Percentiles rank a stretch among this genome's conserved stretches.
phyloP scores from a whole-genome alignment of 2,797 vertebrate species.

The Rhincodon typus region DNA sequence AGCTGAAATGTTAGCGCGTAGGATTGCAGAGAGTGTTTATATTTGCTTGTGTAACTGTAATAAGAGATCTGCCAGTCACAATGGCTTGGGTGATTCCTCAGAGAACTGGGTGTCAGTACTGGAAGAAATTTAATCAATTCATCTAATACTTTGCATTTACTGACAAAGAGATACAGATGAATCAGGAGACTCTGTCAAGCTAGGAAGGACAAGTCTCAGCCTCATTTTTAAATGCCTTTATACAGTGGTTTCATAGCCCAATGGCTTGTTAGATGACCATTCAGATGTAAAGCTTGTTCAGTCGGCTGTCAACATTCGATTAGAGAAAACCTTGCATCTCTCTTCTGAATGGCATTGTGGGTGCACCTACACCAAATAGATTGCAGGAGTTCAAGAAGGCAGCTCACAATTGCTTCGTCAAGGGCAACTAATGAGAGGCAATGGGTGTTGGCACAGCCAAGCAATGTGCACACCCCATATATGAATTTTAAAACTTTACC shows the following conservation, averaged over 20 bases:
- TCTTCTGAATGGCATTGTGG: too few relatives aligned
- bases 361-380: too few relatives aligned
- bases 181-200: neutral
- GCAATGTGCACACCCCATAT: too few relatives aligned
- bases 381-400: too few relatives aligned
- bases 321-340: too few relatives aligned
- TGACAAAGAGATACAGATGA: slow-evolving; percentile 30
- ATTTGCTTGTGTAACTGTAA: neutral
- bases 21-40: slow-evolving; percentile 6
- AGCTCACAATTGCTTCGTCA: too few relatives aligned
- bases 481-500: too few relatives aligned
- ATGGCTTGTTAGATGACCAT: neutral
- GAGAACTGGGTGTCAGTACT: slow-evolving; percentile 17
- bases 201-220: neutral
- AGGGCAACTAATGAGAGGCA: too few relatives aligned
- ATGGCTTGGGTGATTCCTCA: slow-evolving; percentile 7
- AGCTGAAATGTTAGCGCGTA: neutral
- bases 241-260: neutral
- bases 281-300: too few relatives aligned
- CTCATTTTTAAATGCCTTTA: neutral
- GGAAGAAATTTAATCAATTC: slow-evolving; percentile 33
- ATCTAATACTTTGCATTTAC: slow-evolving; percentile 15
- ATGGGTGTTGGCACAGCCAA: too few relatives aligned
- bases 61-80: slow-evolving; percentile 21
- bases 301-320: neutral